Percentiles rank a stretch among this genome's conserved stretches.
phyloP scores from a whole-genome alignment of 2,888 invertebrate genomes.

The Hyles lineata region DNA sequence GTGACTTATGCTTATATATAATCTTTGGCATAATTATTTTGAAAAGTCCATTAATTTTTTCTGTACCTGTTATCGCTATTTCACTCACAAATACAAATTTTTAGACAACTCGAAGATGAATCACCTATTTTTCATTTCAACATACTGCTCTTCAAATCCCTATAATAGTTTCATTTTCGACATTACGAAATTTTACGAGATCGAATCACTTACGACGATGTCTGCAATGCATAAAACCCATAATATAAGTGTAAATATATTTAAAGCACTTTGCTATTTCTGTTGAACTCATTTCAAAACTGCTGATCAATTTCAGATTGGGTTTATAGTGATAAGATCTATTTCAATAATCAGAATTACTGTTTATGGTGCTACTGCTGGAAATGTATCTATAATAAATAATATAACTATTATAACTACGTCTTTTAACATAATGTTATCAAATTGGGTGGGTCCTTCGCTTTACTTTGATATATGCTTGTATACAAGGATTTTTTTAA shows the following conservation, averaged over 20 bases:
- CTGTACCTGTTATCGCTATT: too few species aligned
- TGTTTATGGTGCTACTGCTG: too few species aligned
- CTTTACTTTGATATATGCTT: background rate
- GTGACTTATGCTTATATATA: too few species aligned
- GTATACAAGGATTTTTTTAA: background rate
- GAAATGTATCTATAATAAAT: too few species aligned
- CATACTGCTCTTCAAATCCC: background rate
- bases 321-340: background rate
- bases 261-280: background rate
- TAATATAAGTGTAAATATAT: conserved; percentile 8
- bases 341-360: too few species aligned
- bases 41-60: too few species aligned
- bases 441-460: background rate
- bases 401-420: too few species aligned
- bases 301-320: background rate
- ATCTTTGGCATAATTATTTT: too few species aligned
- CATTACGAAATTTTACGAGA: background rate
- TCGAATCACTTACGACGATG: conserved; percentile 12
- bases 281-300: conserved; percentile 7
- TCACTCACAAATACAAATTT: too few species aligned
- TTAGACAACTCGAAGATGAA: too few species aligned
- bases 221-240: background rate
- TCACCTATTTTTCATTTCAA: background rate
- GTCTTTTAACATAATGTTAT: background rate
- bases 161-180: background rate